Percentiles rank a stretch among this genome's conserved stretches.
Conservation (phyloP, 2,113 vertebrate species). For the Zingel zingel region DNA sequence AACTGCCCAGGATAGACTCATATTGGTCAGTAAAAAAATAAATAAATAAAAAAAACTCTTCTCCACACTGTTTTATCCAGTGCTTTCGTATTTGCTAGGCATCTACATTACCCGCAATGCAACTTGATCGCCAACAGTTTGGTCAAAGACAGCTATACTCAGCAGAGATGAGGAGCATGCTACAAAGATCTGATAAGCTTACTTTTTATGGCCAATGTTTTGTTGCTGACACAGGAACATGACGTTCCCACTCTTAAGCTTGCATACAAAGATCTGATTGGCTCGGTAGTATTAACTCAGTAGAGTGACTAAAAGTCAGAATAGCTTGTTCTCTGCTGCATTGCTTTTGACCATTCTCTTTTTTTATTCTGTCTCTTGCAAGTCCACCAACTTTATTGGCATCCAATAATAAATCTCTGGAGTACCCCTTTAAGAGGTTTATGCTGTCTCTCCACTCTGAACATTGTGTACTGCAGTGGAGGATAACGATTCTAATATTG, state of each 20-base stretch:
- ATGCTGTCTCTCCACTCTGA: constrained; percentile 9
- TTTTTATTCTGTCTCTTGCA: constrained; percentile 12
- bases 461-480: constrained; percentile 11
- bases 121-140: too few species aligned
- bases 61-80: not conserved
- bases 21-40: not conserved
- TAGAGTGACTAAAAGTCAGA: not conserved
- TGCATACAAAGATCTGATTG: not conserved
- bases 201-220: not conserved
- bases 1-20: not conserved
- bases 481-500: constrained; percentile 42
- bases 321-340: not conserved
- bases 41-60: not conserved
- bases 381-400: constrained; percentile 11
- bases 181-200: too few species aligned
- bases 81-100: not conserved
- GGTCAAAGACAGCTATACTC: not conserved
- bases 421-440: constrained; percentile 34
- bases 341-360: constrained; percentile 8
- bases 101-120: not conserved
- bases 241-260: not conserved
- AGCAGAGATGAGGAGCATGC: not conserved
- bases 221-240: not conserved
- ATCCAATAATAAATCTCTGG: constrained; percentile 12
- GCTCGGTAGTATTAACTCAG: not conserved